Conservation (phyloP, 2,888 invertebrate species). For the Drosophila anceps region DNA sequence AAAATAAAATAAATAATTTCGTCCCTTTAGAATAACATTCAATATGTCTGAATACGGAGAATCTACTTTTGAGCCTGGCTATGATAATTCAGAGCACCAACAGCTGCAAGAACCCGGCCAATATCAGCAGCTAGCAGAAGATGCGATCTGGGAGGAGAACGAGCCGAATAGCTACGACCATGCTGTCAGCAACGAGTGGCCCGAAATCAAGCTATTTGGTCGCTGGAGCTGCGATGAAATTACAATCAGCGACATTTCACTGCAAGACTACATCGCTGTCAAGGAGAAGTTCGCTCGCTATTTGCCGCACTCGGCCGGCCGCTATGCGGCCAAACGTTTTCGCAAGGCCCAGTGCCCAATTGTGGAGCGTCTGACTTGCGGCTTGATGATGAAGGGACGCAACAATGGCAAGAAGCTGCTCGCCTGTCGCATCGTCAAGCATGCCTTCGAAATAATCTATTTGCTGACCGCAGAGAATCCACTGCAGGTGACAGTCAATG, state of each 20-base stretch:
- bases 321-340: constrained; percentile 99
- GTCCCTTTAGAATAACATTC: not conserved
- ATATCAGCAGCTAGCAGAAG: not conserved
- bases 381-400: constrained; percentile 99
- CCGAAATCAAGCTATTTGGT: constrained; percentile 98
- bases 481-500: constrained; percentile 83
- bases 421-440: constrained; percentile 99
- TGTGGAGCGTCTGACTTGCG: constrained; percentile 98
- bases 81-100: constrained; percentile 18
- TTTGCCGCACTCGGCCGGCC: constrained; percentile 98
- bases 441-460: constrained; percentile 93
- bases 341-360: constrained; percentile 99
- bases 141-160: constrained; percentile 45
- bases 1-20: not conserved
- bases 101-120: constrained; percentile 1
- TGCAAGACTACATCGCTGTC: constrained; percentile 97
- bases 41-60: constrained; percentile 37
- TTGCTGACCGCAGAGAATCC: constrained; percentile 61
- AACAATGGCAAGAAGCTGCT: constrained; percentile 99
- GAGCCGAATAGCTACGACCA: not conserved
- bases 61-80: not conserved
- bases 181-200: constrained; percentile 88
- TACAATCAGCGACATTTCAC: constrained; percentile 98
- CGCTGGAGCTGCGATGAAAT: constrained; percentile 99
- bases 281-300: constrained; percentile 99